Base-by-base conservation (phyloP, 2,888 invertebrate genomes). In the Netelia inedita region DNA sequence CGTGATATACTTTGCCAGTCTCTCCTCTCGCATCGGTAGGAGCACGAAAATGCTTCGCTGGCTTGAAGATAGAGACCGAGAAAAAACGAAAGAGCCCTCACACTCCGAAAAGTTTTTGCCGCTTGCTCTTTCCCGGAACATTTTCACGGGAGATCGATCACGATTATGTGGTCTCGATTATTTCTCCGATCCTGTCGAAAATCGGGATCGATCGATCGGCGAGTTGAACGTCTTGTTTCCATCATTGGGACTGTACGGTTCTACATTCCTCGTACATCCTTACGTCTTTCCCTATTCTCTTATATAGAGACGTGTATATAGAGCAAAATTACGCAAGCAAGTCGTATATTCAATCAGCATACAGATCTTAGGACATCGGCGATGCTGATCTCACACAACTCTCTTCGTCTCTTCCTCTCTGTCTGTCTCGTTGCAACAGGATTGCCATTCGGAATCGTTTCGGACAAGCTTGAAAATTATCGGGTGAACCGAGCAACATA, bases 381-480 rank as follows among this genome's bases (percentile, higher is more conserved):
- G 14, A 68, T 19, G 21, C 14, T 23, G 21, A 10, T 19, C 35
- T 35, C 19, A 53, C 11, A 55, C 11, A 46, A 41, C 41, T 16
- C 23, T 28, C 16, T 35, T 16, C 23, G 21, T 76, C n/a, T 57
- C 55, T 35, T 1, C 6, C 55, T 14, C 41, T 19, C 10, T 14
- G 23, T 61, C 50, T 16, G 8, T 23, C 43, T n/a, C 46, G 35
- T 16, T 23, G 23, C 63, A 43, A 46, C 79, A 16, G n/a, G 43
- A 75, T 83, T 74, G 46, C 79, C 63, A 46, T 71, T 53, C 23
- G 61, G 14, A 41, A 35, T n/a, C 16, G 55, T 63, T 65, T 57
- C 59, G 46, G 61, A 66, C 65, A 43, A 71, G 68, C 57, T 65
- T 50, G 41, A 66, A 76, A 80, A 72, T 83, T 80, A 83, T 83